Base-by-base conservation (phyloP, 2,113 vertebrate genomes). In the Bufo bufo region DNA sequence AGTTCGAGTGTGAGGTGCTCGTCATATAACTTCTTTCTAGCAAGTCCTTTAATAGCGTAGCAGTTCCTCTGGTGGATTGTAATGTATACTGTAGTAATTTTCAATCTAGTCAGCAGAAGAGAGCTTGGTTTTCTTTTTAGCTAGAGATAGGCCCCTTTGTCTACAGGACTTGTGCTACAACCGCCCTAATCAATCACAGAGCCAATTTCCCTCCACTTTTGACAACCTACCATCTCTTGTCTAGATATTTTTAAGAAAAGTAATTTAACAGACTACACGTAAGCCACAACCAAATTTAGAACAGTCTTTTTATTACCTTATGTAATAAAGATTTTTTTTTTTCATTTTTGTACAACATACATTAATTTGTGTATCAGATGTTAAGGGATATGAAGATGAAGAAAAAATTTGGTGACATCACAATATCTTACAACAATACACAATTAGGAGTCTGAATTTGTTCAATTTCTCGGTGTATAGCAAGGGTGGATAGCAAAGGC, bases 381-480 rank as follows among this genome's bases (percentile, higher is more conserved):
- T 98, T 98, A 98, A 92, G 94, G 95, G 95, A 94, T 91, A 93
- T 94, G 96, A 95, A 95, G 95, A 96, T 95, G 95, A 96, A 96
- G 95, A 95, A 95, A 96, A 94, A 95, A 96, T 93, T 87, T 93
- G 95, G 96, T 97, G 97, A 99, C 96, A 92, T 96, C 97, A 98
- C 97, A 95, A 97, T 96, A 97, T 96, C 95, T 96, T 97, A 99
- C 97, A 98, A 95, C 93, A 96, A 95, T 96, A 98, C 96, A 97
- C 96, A 96, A 96, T 96, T 95, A 95, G 94, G 90, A 94, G 92
- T 95, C 92, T 93, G 95, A 93, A 91, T 88, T 90, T 84, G 91
- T 96, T 95, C 96, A 92, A 92, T 96, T 95, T 96, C 96, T 94
- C 92, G 93, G 94, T 96, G 96, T 95, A 96, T 95, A 96, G 94